Base-by-base conservation (phyloP, 2,797 vertebrate species). In the Lacerta viridis region DNA sequence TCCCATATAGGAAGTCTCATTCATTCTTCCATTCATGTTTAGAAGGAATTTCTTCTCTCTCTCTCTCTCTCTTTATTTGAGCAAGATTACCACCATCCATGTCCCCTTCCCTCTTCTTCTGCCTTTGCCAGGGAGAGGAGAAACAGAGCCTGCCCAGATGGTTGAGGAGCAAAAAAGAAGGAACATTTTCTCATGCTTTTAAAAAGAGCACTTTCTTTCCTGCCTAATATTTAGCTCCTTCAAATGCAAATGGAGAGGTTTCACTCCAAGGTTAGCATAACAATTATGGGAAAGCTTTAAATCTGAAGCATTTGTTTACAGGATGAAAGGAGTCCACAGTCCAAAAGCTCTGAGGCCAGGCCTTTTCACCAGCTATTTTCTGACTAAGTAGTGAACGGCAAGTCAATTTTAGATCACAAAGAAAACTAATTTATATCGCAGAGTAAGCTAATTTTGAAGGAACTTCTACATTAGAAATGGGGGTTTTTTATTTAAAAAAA, bases 221-320 rank as follows among this genome's bases (percentile, higher is more conserved):
- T 98, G 97, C 98, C 98, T 98, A 98, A 99, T 99, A 99, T 99
- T 98, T 99, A 98, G 98, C 98, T 99, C 98, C 98, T 99, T 99
- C 98, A 99, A 99, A 99, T 99, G 98, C 98, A 99, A 99, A 99
- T 99, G 97, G 97, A 95, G 98, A 98, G 98, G 98, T 98, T 98
- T 98, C 93, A 95, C 98, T 98, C 98, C 98, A 98, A 99, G 98
- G 98, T 99, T 99, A 99, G 98, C 98, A 98, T 98, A 98, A 99
- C 98, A 99, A 98, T 98, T 97, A 98, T 98, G 98, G 98, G 98
- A 98, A 98, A 98, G 98, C 98, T 98, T 99, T 97, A 98, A 98
- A 98, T 99, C 98, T 98, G 97, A 97, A 97, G 98, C 98, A 98
- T 98, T 99, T 99, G 98, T 99, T 99, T 98, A 98, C 97, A 95